Percentiles rank a stretch among this genome's conserved stretches.
phyloP scores from a whole-genome alignment of 2,113 vertebrate species.

The Petaurus breviceps region DNA sequence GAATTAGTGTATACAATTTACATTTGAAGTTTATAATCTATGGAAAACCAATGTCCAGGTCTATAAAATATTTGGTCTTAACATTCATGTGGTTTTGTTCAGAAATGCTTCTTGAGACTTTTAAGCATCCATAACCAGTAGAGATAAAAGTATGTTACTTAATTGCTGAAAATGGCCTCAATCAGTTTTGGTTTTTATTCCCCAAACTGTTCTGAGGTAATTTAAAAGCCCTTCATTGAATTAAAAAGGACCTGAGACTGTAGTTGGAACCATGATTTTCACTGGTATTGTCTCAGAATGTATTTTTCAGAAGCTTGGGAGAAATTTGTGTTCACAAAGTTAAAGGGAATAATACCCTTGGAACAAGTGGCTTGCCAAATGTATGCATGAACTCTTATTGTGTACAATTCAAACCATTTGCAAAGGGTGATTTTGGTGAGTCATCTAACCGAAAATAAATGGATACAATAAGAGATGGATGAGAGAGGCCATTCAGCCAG shows the following conservation, averaged over 20 bases:
- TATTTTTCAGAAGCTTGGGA: conserved; percentile 27
- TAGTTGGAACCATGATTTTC: conserved; percentile 32
- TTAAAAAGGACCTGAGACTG: neutral
- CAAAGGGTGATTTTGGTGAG: conserved; percentile 3
- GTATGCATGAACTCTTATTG: neutral
- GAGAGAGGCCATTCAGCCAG: neutral
- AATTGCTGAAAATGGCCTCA: neutral
- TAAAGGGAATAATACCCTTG: neutral
- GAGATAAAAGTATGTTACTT: neutral
- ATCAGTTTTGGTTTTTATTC: neutral
- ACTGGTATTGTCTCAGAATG: conserved; percentile 7
- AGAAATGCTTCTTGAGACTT: neutral
- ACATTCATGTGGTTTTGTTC: conserved; percentile 18
- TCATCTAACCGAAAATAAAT: neutral
- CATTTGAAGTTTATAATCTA: neutral
- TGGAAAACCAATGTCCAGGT: neutral
- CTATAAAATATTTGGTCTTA: neutral
- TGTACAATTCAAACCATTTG: conserved; percentile 16
- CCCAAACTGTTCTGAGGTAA: conserved; percentile 24
- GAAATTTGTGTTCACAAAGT: conserved; percentile 27
- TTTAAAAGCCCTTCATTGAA: conserved; percentile 15
- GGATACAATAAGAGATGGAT: conserved; percentile 29
- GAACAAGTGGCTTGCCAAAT: conserved; percentile 12
- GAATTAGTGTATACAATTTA: neutral
- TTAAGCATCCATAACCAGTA: neutral